Evolutionary conservation across 2,888 invertebrate genomes (phyloP).

Genomic region (Nomada ferruginata): DNA sequence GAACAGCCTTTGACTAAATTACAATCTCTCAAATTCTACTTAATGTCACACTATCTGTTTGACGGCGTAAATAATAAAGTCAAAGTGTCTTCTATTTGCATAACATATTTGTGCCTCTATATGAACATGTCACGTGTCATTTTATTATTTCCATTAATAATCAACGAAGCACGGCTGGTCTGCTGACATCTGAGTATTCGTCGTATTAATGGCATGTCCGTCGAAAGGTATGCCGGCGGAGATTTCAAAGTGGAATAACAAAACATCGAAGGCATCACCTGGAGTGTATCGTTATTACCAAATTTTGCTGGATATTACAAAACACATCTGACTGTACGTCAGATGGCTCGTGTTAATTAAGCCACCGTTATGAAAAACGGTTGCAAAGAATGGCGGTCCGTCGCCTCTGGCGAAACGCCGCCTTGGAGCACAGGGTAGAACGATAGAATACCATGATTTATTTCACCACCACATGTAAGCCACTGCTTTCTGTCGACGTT

Average conservation of each 20-base stretch:
- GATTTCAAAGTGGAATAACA: conserved; percentile 20
- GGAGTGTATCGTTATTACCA: conserved; percentile 52
- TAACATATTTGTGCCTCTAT: too few relatives aligned
- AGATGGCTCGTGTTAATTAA: conserved; percentile 59
- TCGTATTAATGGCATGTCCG: neutral
- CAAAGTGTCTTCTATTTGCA: too few relatives aligned
- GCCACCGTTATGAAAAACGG: conserved; percentile 60
- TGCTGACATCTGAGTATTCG: neutral
- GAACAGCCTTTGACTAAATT: too few relatives aligned
- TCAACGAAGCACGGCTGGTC: neutral
- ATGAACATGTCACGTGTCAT: neutral
- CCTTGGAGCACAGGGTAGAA: conserved; percentile 25
- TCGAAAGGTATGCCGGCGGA: neutral
- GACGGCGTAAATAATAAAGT: too few relatives aligned
- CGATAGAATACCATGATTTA: conserved; percentile 49
- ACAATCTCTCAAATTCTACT: too few relatives aligned
- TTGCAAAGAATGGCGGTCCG: conserved; percentile 39
- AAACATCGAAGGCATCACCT: conserved; percentile 34
- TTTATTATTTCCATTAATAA: neutral
- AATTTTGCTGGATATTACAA: conserved; percentile 57
- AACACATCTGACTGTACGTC: conserved; percentile 49
- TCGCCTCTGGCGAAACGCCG: conserved; percentile 39
- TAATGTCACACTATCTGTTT: too few relatives aligned
- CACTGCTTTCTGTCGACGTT: neutral
- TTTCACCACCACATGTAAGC: conserved; percentile 7